These are phyloP conservation scores for Morus bassanus DNA, from an alignment of 2,797 vertebrate genomes.

Conservation along the genomic window DNA sequence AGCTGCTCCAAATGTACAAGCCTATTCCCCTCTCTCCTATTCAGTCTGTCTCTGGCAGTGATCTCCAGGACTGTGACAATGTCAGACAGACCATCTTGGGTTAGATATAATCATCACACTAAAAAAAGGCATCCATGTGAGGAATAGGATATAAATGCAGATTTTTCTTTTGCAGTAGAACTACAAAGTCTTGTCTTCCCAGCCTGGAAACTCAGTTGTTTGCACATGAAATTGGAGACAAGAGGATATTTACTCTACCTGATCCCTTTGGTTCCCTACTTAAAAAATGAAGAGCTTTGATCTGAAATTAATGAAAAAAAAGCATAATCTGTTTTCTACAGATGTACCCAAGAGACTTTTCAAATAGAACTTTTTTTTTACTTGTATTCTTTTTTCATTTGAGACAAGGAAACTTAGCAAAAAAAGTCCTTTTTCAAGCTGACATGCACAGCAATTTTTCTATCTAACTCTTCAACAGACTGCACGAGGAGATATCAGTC, in stretches of 20 bases:
- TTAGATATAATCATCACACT: neutral
- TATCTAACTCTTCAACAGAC: neutral
- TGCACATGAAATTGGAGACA: conserved; percentile 18
- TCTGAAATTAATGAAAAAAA: conserved; percentile 5
- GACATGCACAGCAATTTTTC: neutral
- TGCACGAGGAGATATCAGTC: neutral
- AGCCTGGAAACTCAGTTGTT: neutral
- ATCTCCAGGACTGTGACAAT: neutral
- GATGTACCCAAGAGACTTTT: neutral
- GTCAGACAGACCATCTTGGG: neutral
- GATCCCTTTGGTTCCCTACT: conserved; percentile 7
- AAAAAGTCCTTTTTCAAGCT: neutral
- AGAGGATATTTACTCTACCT: conserved; percentile 10
- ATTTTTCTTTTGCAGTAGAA: neutral
- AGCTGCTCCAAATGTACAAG: neutral
- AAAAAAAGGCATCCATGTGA: neutral
- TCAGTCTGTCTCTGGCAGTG: neutral
- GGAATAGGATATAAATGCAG: neutral
- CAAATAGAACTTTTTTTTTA: neutral
- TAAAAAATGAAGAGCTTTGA: conserved; percentile 19
- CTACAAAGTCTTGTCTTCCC: neutral
- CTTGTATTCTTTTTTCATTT: neutral
- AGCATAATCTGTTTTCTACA: neutral
- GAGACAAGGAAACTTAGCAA: neutral
- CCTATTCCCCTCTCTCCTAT: neutral